Base-by-base conservation (phyloP, 2,797 vertebrate species). In the Rhinichthys osculus region DNA sequence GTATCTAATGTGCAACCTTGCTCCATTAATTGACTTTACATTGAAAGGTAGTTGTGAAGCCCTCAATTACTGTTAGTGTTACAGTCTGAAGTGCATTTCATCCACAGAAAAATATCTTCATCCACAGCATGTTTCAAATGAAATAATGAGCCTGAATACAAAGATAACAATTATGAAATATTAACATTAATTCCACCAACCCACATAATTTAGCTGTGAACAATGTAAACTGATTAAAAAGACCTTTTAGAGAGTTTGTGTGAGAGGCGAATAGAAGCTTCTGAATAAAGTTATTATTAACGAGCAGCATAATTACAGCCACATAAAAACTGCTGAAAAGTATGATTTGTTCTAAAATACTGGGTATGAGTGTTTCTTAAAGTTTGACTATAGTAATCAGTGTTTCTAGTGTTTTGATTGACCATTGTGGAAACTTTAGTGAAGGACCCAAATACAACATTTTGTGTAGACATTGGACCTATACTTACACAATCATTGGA, bases 191-290 rank as follows among this genome's bases (percentile, higher is more conserved):
- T 76, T 77, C 44, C 7, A 50, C 27, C 52, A 38, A 73, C 70
- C 8, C 40, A 66, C 70, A 62, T 50, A 13, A 52, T 83, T 83
- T 66, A 23, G 62, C 16, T 38, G 21, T 47, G 30, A 64, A 74
- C 72, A 76, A 83, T 83, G 21, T 4, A 66, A 50, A 76, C 64
- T 57, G 70, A 81, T 86, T 76, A 67, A 71, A 79, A 19, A 84
- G 0, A 67, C 8, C 21, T 8, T 71, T 54, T 30, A 40, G n/a
- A 23, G 81, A 10, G 47, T n/a, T 44, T 71, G 35, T 62, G 33
- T 78, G 27, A 66, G 50, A 72, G 30, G 23, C n/a, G 27, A 16
- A 47, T 11, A 14, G 10, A 47, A 42, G 40, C 57, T 30, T 71
- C 21, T 27, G 30, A 57, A 82, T 38, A n/a, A 54, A 54, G 19